Conservation (phyloP, 2,113 vertebrate species). For the Petrocephalus microphthalmus region DNA sequence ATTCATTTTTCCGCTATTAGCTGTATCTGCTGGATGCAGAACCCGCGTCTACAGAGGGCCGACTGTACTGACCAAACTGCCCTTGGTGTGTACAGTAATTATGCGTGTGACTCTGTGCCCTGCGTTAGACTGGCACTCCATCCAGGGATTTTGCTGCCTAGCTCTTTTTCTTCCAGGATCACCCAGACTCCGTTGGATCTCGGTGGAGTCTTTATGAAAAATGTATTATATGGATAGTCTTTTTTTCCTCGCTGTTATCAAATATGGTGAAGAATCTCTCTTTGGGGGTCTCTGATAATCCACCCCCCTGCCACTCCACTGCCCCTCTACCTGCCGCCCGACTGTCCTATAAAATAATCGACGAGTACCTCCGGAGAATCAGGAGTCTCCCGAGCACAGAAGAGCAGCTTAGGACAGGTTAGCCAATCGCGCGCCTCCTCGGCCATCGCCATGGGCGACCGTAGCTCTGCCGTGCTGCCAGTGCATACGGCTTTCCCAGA, state of each 20-base stretch:
- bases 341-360: background rate
- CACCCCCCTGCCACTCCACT: background rate
- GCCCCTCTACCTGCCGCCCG: background rate
- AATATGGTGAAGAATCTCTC: background rate
- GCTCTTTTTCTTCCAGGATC: background rate
- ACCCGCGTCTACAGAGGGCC: background rate
- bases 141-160: background rate
- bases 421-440: background rate
- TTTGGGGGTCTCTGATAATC: background rate
- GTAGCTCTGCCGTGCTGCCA: background rate
- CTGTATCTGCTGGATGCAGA: background rate
- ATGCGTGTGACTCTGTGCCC: background rate
- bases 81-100: background rate
- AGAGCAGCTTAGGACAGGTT: background rate
- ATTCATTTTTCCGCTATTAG: background rate
- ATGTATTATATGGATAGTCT: background rate
- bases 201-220: background rate
- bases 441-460: background rate
- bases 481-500: background rate
- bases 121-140: background rate
- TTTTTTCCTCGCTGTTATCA: background rate
- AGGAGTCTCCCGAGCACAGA: background rate
- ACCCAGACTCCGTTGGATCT: background rate
- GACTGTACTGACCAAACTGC: background rate
- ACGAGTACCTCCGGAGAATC: background rate